Conservation (phyloP, 2,888 invertebrate genomes). For the Orthosia gracilis region DNA sequence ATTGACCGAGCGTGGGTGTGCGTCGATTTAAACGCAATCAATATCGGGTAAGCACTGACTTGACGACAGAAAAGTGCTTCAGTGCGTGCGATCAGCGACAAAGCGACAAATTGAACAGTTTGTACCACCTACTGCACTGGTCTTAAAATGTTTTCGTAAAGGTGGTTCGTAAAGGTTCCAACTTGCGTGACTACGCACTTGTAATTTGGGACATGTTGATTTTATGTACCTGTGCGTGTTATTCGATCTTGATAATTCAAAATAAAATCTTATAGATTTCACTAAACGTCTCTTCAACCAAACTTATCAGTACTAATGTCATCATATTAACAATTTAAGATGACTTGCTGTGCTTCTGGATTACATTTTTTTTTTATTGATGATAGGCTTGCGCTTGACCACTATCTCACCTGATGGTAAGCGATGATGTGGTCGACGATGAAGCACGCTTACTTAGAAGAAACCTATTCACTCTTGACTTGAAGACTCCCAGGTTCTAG, state of each 20-base stretch:
- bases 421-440: no score
- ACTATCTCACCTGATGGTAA: no score
- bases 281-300: constrained; percentile 13
- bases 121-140: constrained; percentile 62
- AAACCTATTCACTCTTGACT: no score
- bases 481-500: no score
- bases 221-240: constrained; percentile 36
- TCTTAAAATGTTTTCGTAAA: constrained; percentile 60
- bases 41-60: constrained; percentile 77
- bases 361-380: constrained; percentile 27
- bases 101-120: constrained; percentile 70
- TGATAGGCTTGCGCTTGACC: no score
- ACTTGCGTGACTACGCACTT: constrained; percentile 44
- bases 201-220: constrained; percentile 56
- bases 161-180: constrained; percentile 33
- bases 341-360: constrained; percentile 17
- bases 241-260: constrained; percentile 23
- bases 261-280: constrained; percentile 25
- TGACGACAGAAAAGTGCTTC: constrained; percentile 75
- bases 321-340: constrained; percentile 33
- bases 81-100: constrained; percentile 70
- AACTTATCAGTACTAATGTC: constrained; percentile 23
- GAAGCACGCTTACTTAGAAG: no score
- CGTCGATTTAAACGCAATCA: constrained; percentile 85
- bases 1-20: constrained; percentile 88